A percentile compares a stretch with the other conserved stretches of the same genome.
phyloP scores from a whole-genome alignment of 2,888 invertebrate genomes.

The Tetramorium bicarinatum region DNA sequence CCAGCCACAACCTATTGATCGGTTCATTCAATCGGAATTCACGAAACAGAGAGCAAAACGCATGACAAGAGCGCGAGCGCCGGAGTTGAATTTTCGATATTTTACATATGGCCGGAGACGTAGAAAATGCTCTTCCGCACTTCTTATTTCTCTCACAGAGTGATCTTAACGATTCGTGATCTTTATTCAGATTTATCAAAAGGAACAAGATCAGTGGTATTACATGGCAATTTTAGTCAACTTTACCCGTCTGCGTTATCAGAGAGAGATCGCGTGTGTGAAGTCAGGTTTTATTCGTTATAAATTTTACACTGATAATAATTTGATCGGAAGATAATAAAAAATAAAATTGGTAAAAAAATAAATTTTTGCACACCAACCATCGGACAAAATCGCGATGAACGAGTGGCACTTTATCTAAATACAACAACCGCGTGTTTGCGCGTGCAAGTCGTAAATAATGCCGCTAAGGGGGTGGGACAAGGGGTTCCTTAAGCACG shows the following conservation, averaged over 20 bases:
- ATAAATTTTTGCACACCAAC: neutral
- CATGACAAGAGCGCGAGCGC: constrained; percentile 9
- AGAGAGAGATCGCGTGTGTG: neutral
- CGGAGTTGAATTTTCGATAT: constrained; percentile 11
- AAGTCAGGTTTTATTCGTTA: neutral
- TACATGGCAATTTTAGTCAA: neutral
- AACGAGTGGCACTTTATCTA: constrained; percentile 41
- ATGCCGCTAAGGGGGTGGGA: constrained; percentile 8
- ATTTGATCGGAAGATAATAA: neutral
- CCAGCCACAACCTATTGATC: constrained; percentile 63
- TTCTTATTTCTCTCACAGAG: neutral
- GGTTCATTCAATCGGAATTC: constrained; percentile 66
- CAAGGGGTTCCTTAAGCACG: constrained; percentile 54
- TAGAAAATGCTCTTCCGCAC: neutral
- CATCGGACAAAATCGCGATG: constrained; percentile 17
- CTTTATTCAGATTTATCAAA: neutral
- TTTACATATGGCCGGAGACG: neutral
- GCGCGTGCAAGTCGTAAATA: constrained; percentile 42
- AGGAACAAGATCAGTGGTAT: neutral
- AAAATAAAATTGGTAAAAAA: neutral
- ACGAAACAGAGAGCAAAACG: constrained; percentile 62
- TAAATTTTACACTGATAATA: neutral
- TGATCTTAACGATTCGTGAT: neutral
- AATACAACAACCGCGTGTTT: constrained; percentile 36
- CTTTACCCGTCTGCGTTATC: neutral